Base-by-base conservation (phyloP, 92 coral and sea anemone species). In the Actinernus sp. region DNA sequence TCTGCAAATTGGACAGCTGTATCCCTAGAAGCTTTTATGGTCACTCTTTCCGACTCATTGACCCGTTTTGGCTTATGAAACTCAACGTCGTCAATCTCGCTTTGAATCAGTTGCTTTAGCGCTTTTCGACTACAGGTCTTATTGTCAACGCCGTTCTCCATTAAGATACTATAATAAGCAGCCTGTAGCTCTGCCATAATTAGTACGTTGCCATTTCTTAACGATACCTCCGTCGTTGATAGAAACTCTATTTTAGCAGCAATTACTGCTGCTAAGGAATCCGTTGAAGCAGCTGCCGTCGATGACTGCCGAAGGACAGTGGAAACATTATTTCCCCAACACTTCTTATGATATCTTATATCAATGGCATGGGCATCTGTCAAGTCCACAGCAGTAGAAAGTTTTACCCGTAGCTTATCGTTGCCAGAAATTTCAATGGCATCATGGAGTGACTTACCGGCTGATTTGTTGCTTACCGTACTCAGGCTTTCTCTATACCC, bases 191-290 rank as follows among this genome's bases (percentile, higher is more conserved):
- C 65, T 40, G 76, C 34, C 65, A 69, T 55, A 31, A 12, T 26
- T 54, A 51, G 58, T 16, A 41, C 29, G 18, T 45, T 66, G 0
- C 89, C 83, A 28, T 67, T 49, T 41, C 45, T 74, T 43, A 82
- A 67, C 0, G 59, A 25, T 63, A 1, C 39, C 44, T 65, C 51
- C 43, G 61, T 43, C 10, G 46, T 53, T 18, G 21, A 61, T 22
- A 74, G 11, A 41, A 82, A 74, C 19, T 82, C 85, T 3, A 68
- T 59, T 31, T 51, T 55, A 21, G 79, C 79, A 17, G 63, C 54
- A 20, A 57, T 51, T 10, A 57, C 12, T 17, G n/a, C n/a, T n/a
- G n/a, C n/a, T n/a, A n/a, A n/a, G n/a, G n/a, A n/a, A n/a, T n/a
- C n/a, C n/a, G n/a, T n/a, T n/a, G n/a, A n/a, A n/a, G n/a, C n/a